These are phyloP conservation scores for Leucophenga montana DNA, from an alignment of 2,888 invertebrate species.

Conservation along the genomic window DNA sequence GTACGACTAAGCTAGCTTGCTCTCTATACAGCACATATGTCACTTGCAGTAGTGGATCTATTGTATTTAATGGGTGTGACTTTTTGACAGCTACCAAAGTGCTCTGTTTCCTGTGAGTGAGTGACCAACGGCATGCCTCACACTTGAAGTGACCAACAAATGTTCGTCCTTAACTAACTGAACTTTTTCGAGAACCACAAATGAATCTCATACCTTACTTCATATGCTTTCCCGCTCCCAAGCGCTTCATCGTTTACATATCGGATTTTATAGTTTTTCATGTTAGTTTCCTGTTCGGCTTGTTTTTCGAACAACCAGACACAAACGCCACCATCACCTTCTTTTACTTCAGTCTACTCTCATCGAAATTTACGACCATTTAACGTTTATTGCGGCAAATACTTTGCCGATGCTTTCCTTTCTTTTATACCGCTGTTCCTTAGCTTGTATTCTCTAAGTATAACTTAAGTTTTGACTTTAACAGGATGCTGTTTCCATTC, in stretches of 20 bases:
- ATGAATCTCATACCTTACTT: too few relatives aligned
- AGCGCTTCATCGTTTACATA: slow-evolving; percentile 6
- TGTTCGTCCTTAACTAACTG: slow-evolving; percentile 44
- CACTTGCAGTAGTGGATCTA: slow-evolving; percentile 20
- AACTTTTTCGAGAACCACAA: background rate
- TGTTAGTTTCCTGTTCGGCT: slow-evolving; percentile 12
- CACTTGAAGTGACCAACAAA: background rate
- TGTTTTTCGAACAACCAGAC: background rate
- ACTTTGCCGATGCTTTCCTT: background rate
- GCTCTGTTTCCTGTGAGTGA: slow-evolving; percentile 36
- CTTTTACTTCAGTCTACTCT: background rate
- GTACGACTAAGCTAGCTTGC: too few relatives aligned
- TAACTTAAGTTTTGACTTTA: slow-evolving; percentile 11
- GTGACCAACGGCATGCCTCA: background rate
- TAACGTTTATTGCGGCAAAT: slow-evolving; percentile 23
- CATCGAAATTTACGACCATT: slow-evolving; percentile 20
- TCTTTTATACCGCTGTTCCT: background rate
- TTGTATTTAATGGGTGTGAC: slow-evolving; percentile 63
- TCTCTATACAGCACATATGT: too few relatives aligned
- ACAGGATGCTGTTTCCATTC: background rate
- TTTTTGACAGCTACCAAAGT: slow-evolving; percentile 63
- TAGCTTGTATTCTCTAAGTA: background rate
- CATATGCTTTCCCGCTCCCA: too few relatives aligned
- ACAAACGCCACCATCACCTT: background rate
- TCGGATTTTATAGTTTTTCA: slow-evolving; percentile 13